These are phyloP conservation scores for Atethmia centrago DNA, from an alignment of 2,888 invertebrate species.

Conservation along the genomic window DNA sequence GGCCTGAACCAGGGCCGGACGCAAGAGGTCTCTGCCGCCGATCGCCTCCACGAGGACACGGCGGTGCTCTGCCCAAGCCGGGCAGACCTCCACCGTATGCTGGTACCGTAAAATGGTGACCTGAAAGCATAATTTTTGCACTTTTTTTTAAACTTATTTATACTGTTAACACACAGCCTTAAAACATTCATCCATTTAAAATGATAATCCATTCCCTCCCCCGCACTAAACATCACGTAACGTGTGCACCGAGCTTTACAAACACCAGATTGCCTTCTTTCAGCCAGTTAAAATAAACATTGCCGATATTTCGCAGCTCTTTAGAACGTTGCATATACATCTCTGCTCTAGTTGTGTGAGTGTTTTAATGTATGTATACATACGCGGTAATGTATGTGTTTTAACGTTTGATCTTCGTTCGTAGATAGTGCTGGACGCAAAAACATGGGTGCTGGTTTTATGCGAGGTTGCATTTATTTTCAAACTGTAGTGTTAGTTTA, in stretches of 20 bases:
- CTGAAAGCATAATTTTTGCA: neutral
- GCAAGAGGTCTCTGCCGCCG: too few species aligned
- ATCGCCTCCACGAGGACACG: too few species aligned
- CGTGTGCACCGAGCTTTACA: constrained; percentile 75
- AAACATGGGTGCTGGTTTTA: constrained; percentile 58
- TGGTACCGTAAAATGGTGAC: neutral
- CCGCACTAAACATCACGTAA: constrained; percentile 33
- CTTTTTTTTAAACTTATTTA: neutral
- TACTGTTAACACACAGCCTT: constrained; percentile 14
- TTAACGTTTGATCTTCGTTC: constrained; percentile 63
- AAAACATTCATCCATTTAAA: constrained; percentile 41
- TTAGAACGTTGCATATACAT: constrained; percentile 76
- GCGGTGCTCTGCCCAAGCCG: too few species aligned
- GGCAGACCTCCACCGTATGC: too few species aligned
- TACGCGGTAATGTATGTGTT: constrained; percentile 64
- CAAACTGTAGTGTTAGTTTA: constrained; percentile 27
- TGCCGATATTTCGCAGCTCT: constrained; percentile 87
- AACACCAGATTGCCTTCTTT: constrained; percentile 90
- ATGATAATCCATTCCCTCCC: constrained; percentile 20
- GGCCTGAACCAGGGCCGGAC: too few species aligned
- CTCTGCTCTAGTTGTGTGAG: constrained; percentile 56
- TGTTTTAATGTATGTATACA: constrained; percentile 63
- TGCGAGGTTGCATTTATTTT: constrained; percentile 59
- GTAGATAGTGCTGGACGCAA: constrained; percentile 55
- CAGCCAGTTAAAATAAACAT: constrained; percentile 89